Conservation (phyloP, 1,140 invertebrate genomes). For the Leptinotarsa texana region DNA sequence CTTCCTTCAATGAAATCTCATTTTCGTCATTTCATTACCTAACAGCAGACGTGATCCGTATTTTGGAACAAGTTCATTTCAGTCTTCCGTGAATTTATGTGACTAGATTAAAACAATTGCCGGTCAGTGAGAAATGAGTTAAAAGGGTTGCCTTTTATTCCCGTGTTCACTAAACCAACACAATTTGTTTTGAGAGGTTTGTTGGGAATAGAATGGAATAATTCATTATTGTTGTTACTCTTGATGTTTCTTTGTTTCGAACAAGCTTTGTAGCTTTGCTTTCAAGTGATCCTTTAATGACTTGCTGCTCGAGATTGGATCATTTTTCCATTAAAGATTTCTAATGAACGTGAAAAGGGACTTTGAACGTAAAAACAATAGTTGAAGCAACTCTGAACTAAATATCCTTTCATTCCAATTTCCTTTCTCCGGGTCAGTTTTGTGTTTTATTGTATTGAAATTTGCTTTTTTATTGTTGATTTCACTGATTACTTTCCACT, state of each 20-base stretch:
- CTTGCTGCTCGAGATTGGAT: not conserved
- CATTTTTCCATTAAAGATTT: not conserved
- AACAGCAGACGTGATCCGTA: not conserved
- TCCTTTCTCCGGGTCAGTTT: too few relatives aligned
- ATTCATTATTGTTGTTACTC: not conserved
- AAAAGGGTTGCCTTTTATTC: not conserved
- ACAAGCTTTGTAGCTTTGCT: not conserved
- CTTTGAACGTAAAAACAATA: too few relatives aligned
- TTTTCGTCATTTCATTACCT: not conserved
- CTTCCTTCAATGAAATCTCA: not conserved
- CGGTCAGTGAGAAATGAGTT: slow-evolving; percentile 4
- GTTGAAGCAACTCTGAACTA: too few relatives aligned
- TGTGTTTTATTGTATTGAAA: too few relatives aligned
- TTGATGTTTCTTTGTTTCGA: too few relatives aligned
- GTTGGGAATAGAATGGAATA: not conserved
- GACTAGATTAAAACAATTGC: slow-evolving; percentile 1
- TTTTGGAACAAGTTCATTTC: not conserved
- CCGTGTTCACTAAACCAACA: not conserved
- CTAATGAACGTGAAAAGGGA: too few relatives aligned
- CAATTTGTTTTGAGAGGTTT: slow-evolving; percentile 3
- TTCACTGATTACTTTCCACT: too few relatives aligned
- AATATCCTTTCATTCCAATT: too few relatives aligned
- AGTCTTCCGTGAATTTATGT: not conserved
- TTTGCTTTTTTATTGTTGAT: too few relatives aligned
- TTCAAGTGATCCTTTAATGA: not conserved